These are phyloP conservation scores for Vandiemenella viatica DNA, from an alignment of 2,888 invertebrate species.

Conservation along the genomic window DNA sequence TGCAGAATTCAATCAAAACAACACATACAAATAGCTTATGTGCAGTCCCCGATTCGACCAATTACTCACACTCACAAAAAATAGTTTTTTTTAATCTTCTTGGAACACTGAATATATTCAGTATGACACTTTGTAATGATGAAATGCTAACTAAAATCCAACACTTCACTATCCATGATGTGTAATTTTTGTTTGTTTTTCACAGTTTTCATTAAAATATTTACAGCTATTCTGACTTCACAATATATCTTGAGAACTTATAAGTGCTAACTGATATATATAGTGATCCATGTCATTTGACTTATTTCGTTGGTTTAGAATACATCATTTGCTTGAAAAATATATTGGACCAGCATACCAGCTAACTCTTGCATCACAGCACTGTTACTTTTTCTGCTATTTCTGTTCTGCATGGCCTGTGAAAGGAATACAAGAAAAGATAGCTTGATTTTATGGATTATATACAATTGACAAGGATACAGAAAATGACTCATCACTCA, in stretches of 20 bases:
- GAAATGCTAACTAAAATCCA: too few relatives aligned
- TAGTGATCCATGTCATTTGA: not conserved
- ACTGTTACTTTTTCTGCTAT: constrained; percentile 86
- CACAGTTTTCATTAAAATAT: not conserved
- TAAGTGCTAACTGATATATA: too few relatives aligned
- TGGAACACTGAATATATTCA: too few relatives aligned
- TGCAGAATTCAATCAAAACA: not conserved
- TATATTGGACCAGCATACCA: not conserved
- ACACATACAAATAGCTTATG: not conserved
- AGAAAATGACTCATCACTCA: too few relatives aligned
- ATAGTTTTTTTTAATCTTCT: too few relatives aligned
- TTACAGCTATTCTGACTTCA: too few relatives aligned
- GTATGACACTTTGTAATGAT: not conserved
- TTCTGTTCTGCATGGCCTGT: constrained; percentile 47
- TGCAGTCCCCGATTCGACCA: not conserved
- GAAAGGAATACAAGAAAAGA: constrained; percentile 10
- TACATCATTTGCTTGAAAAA: not conserved
- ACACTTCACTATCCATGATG: not conserved
- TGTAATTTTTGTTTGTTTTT: not conserved
- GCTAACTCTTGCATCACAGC: constrained; percentile 50
- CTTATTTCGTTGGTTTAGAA: not conserved
- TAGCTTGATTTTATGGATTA: too few relatives aligned
- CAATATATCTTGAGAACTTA: too few relatives aligned
- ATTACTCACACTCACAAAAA: not conserved
- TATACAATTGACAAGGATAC: too few relatives aligned